phyloP scores from a whole-genome alignment of 23 tunicate genomes.

The Trididemnum miniatum region DNA sequence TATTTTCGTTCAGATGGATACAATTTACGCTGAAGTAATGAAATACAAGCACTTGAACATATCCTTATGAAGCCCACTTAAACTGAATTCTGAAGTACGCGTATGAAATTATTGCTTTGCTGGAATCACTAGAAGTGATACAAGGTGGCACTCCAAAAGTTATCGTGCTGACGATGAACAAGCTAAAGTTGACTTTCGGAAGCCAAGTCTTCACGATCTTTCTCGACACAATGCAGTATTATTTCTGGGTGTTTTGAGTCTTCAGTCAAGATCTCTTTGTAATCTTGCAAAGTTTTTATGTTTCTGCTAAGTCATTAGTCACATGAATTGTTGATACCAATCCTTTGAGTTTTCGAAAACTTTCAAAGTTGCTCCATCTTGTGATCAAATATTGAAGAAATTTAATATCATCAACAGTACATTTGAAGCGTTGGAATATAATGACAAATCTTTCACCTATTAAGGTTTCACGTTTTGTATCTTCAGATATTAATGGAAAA shows the following conservation, averaged over 20 bases:
- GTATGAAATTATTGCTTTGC: too few species aligned
- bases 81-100: background rate
- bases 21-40: background rate
- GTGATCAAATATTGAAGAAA: background rate
- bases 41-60: background rate
- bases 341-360: background rate
- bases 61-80: background rate
- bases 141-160: background rate
- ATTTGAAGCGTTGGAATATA: conserved; percentile 3
- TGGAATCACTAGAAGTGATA: background rate
- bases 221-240: conserved; percentile 11
- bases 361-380: background rate
- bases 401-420: conserved; percentile 5
- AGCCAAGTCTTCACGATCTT: background rate
- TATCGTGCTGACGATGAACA: background rate
- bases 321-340: background rate
- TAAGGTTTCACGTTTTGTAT: background rate
- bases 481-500: conserved; percentile 2
- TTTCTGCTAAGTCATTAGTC: background rate
- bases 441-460: conserved; percentile 2
- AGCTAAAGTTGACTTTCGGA: background rate
- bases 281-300: too few species aligned
- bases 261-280: conserved; percentile 2
- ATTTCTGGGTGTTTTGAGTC: background rate
- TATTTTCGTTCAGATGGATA: background rate